Percentiles rank a stretch among this genome's conserved stretches.
phyloP scores from a whole-genome alignment of 2,888 invertebrate species.

The Xylota sylvarum region DNA sequence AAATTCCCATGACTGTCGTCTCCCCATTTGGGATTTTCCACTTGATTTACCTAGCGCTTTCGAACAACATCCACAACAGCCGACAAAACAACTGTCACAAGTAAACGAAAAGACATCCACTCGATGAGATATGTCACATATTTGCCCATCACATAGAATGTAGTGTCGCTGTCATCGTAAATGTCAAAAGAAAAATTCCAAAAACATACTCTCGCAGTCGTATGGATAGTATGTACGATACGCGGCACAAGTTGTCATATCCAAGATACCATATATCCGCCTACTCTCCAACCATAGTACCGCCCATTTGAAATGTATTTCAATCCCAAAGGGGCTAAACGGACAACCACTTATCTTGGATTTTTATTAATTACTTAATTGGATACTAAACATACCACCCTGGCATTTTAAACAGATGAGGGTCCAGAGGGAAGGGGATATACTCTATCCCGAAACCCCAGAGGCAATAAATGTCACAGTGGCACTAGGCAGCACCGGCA shows the following conservation, averaged over 20 bases:
- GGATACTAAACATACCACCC: conserved; percentile 72
- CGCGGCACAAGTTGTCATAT: conserved; percentile 41
- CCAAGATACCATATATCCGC: conserved; percentile 47
- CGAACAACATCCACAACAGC: background rate
- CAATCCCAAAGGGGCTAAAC: conserved; percentile 56
- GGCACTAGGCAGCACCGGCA: conserved; percentile 20
- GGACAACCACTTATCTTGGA: conserved; percentile 70
- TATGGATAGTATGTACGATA: conserved; percentile 28
- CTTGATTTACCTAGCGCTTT: conserved; percentile 14
- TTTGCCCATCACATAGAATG: conserved; percentile 55
- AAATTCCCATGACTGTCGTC: conserved; percentile 14
- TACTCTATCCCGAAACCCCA: conserved; percentile 8
- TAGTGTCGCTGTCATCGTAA: conserved; percentile 69
- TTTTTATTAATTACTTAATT: conserved; percentile 77
- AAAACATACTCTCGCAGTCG: conserved; percentile 41
- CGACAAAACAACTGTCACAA: conserved; percentile 50
- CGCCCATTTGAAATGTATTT: conserved; percentile 49
- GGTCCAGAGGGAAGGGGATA: background rate
- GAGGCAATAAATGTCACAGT: conserved; percentile 62
- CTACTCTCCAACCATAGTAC: conserved; percentile 51
- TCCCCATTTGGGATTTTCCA: conserved; percentile 31
- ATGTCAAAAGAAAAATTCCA: conserved; percentile 57
- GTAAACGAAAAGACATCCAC: conserved; percentile 31
- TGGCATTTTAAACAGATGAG: conserved; percentile 1
- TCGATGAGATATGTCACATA: conserved; percentile 64